Base-by-base conservation (phyloP, 2,888 invertebrate species). In the Pristionchus fissidentatus region DNA sequence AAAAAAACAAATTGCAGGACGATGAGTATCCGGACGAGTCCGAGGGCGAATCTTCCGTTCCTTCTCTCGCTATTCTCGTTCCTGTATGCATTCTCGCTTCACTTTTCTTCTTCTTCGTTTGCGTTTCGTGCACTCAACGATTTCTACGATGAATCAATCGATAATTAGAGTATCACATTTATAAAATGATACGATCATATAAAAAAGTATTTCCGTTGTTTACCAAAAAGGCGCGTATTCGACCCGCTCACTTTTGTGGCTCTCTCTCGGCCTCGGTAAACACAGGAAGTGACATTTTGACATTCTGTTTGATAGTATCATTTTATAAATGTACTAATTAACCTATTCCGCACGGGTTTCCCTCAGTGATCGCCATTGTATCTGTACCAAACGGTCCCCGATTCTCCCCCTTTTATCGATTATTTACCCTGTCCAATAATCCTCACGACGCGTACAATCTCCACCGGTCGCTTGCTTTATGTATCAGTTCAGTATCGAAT, bases 61-160 rank as follows among this genome's bases (percentile, higher is more conserved):
- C 79, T 5, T 79, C 79, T 57, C 79, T 57, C 41, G 57, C 79
- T n/a, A 43, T 79, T 43, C 55, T 79, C 38, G 49, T 79, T 57
- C 55, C 79, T 26, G 55, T 79, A 35, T 55, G 13, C 55, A 79
- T 79, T 29, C 57, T 79, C 15, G 79, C n/a, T 4, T 32, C 57
- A 13, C n/a, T 79, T 13, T 29, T 79, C 41, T 46, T 79, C 19
- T 57, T 79, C 57, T 52, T 79, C 79, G 57, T 79, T 10, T 79
- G 79, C 49, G 55, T 79, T 2, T 79, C 79, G 1, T 79, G 79
- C 57, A 79, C 79, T 8, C 79, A 49, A 49, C 46, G 75, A 46
- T 77, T 77, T 8, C 75, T 77, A 5, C 75, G 75, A 77, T 46
- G 46, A 77, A 38, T n/a, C n/a, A n/a, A n/a, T n/a, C n/a, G n/a